Evolutionary conservation across 2,113 vertebrate species (phyloP), one percentile per base, ranked within the genome.

Genomic region (Telmatochromis sp.): DNA sequence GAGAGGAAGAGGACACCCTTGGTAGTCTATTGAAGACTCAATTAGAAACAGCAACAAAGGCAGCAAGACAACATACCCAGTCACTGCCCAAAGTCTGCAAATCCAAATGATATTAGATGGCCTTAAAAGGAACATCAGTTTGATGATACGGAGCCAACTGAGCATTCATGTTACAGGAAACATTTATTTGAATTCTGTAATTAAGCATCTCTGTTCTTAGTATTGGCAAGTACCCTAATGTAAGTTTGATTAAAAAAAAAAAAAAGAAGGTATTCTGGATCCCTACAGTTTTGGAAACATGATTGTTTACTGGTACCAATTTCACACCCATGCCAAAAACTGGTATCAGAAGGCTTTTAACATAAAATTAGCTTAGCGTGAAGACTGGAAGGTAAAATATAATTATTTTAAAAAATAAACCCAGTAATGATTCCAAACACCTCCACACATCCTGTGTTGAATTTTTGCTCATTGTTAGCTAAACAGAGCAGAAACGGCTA

Each of bases 321-420:
- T 47, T 75, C 15, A 75, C 26, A 28, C 15, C 2, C 3, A 1
- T 19, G 23, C 9, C 26, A 11, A 28, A 50, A 78, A 50, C 42
- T 78, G 71, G 42, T 5, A 50, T 50, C 71, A 75, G 71, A 31
- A 31, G 23, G 33, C 17, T 28, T 84, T 78, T 40, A 71, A 58
- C 65, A 21, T 73, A 33, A 35, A 79, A 21, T 28, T 57, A 84
- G 45, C 75, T 65, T 28, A 63, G 81, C 7, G 2, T 2, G 21
- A 79, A 40, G 21, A 51, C 28, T 57, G 1, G 79, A 31, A 55
- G 9, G 21, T 47, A 28, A 12, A 5, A 28, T 12, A 21, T 17
- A 84, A 58, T 21, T 37, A 13, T 37, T 37, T 7, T 0, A 0
- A 26, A 15, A 26, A 19, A 40, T 13, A 26, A 19, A 10, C 50